phyloP scores from a whole-genome alignment of 2,797 vertebrate species.

The Stomatorhinus walkeri region DNA sequence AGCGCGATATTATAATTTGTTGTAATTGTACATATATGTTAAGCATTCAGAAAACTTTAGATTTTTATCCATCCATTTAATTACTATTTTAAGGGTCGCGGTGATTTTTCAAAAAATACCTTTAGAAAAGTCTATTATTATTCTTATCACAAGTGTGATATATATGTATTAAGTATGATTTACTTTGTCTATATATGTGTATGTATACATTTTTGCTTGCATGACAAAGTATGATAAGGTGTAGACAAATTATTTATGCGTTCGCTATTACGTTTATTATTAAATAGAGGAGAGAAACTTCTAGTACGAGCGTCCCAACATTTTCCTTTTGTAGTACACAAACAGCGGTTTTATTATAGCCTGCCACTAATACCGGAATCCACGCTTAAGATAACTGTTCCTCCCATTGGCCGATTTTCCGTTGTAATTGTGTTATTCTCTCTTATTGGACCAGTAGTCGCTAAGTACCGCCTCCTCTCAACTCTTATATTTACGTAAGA shows the following conservation, averaged over 20 bases:
- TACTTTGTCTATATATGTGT: not conserved
- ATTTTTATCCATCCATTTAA: not conserved
- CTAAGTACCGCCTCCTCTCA: not conserved
- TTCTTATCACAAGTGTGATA: not conserved
- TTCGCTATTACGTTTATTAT: not conserved
- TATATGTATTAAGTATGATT: not conserved
- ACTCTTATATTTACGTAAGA: not conserved
- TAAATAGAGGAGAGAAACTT: constrained; percentile 17
- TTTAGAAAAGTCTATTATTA: not conserved
- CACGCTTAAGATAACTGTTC: not conserved
- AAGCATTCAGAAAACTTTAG: not conserved
- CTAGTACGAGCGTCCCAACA: not conserved
- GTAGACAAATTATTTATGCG: not conserved
- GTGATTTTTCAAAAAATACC: not conserved
- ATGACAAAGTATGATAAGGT: not conserved
- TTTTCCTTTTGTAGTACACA: constrained; percentile 11
- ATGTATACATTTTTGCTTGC: not conserved
- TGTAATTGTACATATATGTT: not conserved
- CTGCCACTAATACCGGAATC: not conserved
- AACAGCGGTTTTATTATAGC: constrained; percentile 10
- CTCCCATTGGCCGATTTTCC: not conserved
- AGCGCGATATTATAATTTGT: not conserved
- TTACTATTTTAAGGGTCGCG: not conserved
- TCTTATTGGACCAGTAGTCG: not conserved
- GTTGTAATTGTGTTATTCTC: not conserved